Evolutionary conservation across 2,113 vertebrate genomes (phyloP), one percentile per base, ranked within the genome.

Genomic region (Taurulus bubalis): DNA sequence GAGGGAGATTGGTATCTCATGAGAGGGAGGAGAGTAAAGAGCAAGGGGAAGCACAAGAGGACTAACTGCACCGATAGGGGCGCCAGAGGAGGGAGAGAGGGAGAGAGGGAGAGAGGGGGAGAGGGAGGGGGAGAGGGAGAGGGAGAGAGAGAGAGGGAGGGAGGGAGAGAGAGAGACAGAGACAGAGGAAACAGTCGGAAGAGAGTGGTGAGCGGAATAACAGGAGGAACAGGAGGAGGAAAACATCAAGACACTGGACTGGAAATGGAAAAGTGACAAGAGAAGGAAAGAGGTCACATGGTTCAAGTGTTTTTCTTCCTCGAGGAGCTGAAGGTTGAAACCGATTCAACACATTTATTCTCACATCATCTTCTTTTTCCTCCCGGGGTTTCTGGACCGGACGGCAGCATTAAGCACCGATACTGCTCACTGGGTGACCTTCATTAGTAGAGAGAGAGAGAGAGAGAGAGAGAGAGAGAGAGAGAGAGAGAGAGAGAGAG

Each of bases 341-440:
- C 20, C 59, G 75, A 72, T 62, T 66, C 67, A 67, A 77, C 85
- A 89, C 87, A 84, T 90, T 92, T 90, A 84, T 85, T 84, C 55
- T 24, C 51, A 75, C 64, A 80, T 77, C 80, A 75, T 40, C 26
- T 15, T 9, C 6, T 38, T 9, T 38, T 9, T 38, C 36, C 36
- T 38, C 36, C 36, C 8, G 64, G 12, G 40, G 72, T 34, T 45
- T 49, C 73, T 9, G 34, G 62, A 60, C 56, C 8, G 63, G 88
- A 55, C 82, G 90, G 84, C 87, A 89, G 88, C 87, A 75, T 85
- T 80, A 82, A 81, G 69, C 51, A 22, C 42, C 49, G 36, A 8
- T 79, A 89, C 81, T 91, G 87, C 85, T 78, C 84, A 38, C 36
- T 30, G 77, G 90, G 85, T 94, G 93, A 93, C 93, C 93, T 94